Conservation (phyloP, 2,888 invertebrate species). For the Artemia sinica region DNA sequence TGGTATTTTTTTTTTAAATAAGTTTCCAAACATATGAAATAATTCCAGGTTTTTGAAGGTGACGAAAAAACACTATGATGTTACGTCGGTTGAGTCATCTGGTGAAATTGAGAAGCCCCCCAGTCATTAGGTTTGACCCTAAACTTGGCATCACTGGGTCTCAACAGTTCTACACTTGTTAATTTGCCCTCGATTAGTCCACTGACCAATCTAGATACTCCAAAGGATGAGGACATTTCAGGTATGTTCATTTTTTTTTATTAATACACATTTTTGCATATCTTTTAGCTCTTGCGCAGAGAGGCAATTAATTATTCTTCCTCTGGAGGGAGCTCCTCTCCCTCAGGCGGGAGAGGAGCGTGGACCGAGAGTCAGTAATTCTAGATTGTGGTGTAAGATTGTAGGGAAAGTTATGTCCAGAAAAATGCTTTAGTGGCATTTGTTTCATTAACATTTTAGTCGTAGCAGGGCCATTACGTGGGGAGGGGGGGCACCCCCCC, state of each 20-base stretch:
- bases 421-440: too few relatives aligned
- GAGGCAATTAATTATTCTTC: too few relatives aligned
- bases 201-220: conserved; percentile 23
- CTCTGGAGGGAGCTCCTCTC: too few relatives aligned
- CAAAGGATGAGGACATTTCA: conserved; percentile 25
- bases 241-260: conserved; percentile 19
- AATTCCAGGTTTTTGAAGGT: not conserved
- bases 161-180: conserved; percentile 25
- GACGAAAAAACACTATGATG: conserved; percentile 35
- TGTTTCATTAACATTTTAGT: too few relatives aligned
- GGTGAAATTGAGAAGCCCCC: conserved; percentile 45
- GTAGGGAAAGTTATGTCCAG: too few relatives aligned
- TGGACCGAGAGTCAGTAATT: too few relatives aligned
- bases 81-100: conserved; percentile 56
- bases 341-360: too few relatives aligned
- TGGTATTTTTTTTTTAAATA: not conserved
- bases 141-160: conserved; percentile 25
- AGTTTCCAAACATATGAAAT: not conserved
- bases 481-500: too few relatives aligned
- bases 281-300: too few relatives aligned
- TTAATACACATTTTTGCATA: too few relatives aligned
- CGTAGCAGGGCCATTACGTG: too few relatives aligned
- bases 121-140: conserved; percentile 23
- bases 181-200: conserved; percentile 24
- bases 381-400: too few relatives aligned